phyloP scores from a whole-genome alignment of 2,113 vertebrate species.

The Mesembrinibis cayennensis region DNA sequence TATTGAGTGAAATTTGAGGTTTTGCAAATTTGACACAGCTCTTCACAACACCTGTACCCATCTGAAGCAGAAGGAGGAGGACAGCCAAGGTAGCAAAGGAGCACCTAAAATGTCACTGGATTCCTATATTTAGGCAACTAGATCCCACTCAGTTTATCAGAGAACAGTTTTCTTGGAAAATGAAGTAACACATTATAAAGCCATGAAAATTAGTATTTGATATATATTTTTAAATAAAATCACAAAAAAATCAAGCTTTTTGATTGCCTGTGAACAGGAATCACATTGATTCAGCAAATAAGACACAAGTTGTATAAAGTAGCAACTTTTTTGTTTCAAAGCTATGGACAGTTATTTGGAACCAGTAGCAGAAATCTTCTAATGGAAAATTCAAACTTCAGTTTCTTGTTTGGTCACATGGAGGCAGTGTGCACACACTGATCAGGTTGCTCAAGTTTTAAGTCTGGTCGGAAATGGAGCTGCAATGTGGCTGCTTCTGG shows the following conservation, averaged over 20 bases:
- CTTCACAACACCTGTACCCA: neutral
- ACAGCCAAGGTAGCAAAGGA: neutral
- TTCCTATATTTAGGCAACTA: neutral
- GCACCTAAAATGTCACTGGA: neutral
- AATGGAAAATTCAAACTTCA: neutral
- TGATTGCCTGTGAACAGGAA: neutral
- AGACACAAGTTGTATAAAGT: neutral
- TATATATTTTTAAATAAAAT: neutral
- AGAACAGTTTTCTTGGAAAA: neutral
- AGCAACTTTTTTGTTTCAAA: neutral
- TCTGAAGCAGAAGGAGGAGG: neutral
- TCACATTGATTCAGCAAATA: neutral
- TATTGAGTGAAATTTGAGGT: neutral
- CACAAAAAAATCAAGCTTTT: neutral
- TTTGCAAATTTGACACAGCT: neutral
- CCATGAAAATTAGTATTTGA: neutral
- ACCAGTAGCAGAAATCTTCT: neutral
- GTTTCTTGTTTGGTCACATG: neutral
- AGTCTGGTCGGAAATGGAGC: neutral
- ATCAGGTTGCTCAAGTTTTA: neutral
- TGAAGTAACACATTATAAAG: neutral
- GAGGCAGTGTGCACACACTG: neutral
- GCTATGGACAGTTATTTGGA: neutral
- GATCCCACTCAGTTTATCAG: neutral
- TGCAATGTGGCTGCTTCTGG: neutral